A percentile compares a stretch with the other conserved stretches of the same genome.
Conservation (phyloP, 2,888 invertebrate genomes). For the Agriopis aurantiaria region DNA sequence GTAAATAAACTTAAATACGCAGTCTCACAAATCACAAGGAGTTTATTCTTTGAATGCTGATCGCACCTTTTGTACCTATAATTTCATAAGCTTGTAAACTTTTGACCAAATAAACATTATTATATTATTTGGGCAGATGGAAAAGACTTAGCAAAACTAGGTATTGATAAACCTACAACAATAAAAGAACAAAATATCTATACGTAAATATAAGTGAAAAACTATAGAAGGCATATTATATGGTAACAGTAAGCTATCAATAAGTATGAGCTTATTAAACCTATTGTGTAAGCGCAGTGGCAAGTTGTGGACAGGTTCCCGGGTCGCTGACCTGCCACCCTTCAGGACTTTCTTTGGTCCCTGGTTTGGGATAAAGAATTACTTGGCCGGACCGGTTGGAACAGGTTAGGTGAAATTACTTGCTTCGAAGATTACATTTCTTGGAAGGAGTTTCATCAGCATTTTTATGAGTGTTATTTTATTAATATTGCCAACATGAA, state of each 20-base stretch:
- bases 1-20: no score
- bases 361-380: conserved; percentile 46
- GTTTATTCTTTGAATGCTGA: no score
- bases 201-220: background rate
- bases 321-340: conserved; percentile 56
- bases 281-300: conserved; percentile 47
- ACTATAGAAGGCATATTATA: background rate
- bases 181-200: background rate
- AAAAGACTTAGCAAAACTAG: no score
- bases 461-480: background rate
- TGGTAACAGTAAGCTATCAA: conserved; percentile 6
- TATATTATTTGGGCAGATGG: no score
- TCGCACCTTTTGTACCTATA: no score
- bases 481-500: background rate
- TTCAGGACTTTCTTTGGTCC: conserved; percentile 60
- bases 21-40: no score
- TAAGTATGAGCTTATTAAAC: conserved; percentile 38
- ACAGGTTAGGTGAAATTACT: conserved; percentile 31
- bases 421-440: conserved; percentile 25
- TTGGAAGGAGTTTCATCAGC: conserved; percentile 16
- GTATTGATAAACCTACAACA: no score
- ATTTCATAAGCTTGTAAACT: no score
- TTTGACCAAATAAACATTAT: no score
- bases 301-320: conserved; percentile 55
- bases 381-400: conserved; percentile 34